Percentiles rank a stretch among this genome's conserved stretches.
Conservation (phyloP, 2,113 vertebrate species). For the Trochalopteron elliotii region DNA sequence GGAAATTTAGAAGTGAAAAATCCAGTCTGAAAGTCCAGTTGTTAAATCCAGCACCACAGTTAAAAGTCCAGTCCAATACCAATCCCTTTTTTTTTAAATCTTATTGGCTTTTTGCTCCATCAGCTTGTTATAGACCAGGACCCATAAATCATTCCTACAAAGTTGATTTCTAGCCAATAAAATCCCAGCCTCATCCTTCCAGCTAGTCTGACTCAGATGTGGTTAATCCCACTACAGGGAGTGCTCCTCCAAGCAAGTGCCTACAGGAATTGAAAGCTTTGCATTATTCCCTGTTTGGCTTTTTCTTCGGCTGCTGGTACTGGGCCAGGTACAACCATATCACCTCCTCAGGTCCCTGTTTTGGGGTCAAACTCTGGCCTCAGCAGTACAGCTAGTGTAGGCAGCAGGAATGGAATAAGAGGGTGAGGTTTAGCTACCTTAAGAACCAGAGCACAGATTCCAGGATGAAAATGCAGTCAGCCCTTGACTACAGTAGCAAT, state of each 20-base stretch:
- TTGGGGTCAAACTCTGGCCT: not conserved
- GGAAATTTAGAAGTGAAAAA: not conserved
- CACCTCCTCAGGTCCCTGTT: not conserved
- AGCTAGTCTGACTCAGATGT: not conserved
- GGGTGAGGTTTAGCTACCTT: not conserved
- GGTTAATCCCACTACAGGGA: accelerated
- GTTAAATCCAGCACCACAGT: not conserved
- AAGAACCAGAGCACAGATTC: not conserved
- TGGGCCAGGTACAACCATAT: not conserved
- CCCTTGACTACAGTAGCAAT: too few species aligned
- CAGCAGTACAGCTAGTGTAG: too few species aligned
- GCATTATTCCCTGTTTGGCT: not conserved
- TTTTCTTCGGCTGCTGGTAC: not conserved
- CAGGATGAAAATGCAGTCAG: not conserved
- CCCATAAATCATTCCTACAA: not conserved
- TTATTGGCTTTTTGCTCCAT: not conserved
- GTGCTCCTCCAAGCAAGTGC: not conserved
- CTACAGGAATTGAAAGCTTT: not conserved
- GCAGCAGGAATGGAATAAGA: not conserved
- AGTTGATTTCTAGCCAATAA: not conserved
- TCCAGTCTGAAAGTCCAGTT: not conserved
- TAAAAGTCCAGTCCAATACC: not conserved
- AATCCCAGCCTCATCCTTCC: not conserved
- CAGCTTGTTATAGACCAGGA: not conserved
- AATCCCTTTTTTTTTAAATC: not conserved